Base-by-base conservation (phyloP, 2,113 vertebrate species). In the Tupaia tana region DNA sequence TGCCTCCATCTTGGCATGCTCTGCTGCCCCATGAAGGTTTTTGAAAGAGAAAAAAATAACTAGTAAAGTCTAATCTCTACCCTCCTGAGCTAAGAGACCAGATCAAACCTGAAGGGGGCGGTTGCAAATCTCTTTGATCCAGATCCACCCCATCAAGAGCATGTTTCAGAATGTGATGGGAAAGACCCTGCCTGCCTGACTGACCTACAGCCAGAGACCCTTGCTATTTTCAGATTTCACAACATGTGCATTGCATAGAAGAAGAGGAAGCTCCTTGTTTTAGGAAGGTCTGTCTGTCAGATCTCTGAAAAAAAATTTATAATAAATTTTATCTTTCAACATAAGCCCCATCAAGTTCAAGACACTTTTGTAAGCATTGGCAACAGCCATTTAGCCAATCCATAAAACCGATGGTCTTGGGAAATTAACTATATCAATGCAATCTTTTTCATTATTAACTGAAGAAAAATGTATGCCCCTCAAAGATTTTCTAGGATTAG, bases 21-120 rank as follows among this genome's bases (percentile, higher is more conserved):
- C 90, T 31, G 0, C 97, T 97, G 71, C 4, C 27, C 54, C 66
- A 73, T n/a, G 31, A 74, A 96, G 5, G 20, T 27, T 91, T 81
- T 16, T 80, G 34, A 91, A 58, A 90, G 2, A 10, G 4, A 92
- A 74, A 24, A 82, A 56, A 81, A 86, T 2, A n/a, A 61, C 3
- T 43, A 4, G 3, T 85, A 12, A 82, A 18, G 13, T 27, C 6
- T 31, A 10, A 24, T 22, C 0, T 84, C 63, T 29, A 27, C 9
- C 14, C 2, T 82, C 6, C 73, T 79, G 7, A 93, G 15, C 16
- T 80, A 64, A 91, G 66, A 89, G 12, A 70, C 0, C 14, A 74
- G 73, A 59, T 6, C 1, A 54, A n/a, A 14, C 20, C 15, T 54
- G 14, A 31, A 80, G 59, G 2, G 4, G 2, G 9, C 27, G 1